Evolutionary conservation across 2,888 invertebrate species (phyloP).

Genomic region (Unio delphinus): DNA sequence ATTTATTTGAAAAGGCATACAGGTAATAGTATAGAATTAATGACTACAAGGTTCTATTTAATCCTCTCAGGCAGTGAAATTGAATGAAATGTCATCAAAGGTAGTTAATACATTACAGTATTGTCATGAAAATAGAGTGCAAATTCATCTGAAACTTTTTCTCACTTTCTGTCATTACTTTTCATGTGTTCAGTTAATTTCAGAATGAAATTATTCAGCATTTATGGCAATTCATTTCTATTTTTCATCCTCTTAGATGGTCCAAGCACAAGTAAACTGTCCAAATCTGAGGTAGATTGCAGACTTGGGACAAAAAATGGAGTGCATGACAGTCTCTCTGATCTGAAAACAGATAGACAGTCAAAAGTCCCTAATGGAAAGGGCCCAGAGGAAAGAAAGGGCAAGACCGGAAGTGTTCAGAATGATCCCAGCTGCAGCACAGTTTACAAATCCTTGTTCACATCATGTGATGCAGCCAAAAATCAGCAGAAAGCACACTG

Average conservation of each 20-base stretch:
- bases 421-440: conserved; percentile 91
- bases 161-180: too few species aligned
- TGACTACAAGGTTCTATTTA: too few species aligned
- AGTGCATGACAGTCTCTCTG: conserved; percentile 3
- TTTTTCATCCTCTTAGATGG: conserved; percentile 24
- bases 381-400: conserved; percentile 42
- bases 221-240: too few species aligned
- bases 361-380: conserved; percentile 40
- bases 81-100: too few species aligned
- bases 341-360: conserved; percentile 38
- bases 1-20: too few species aligned
- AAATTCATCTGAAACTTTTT: too few species aligned
- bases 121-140: too few species aligned
- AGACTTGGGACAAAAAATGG: conserved; percentile 27
- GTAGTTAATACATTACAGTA: too few species aligned
- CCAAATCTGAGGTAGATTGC: conserved; percentile 66
- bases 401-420: conserved; percentile 76
- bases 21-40: too few species aligned
- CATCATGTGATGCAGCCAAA: conserved; percentile 88
- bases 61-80: too few species aligned
- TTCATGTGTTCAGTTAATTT: too few species aligned
- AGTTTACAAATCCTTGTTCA: conserved; percentile 96
- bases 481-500: conserved; percentile 93
- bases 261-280: conserved; percentile 42
- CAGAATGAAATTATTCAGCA: too few species aligned